A percentile compares a stretch with the other conserved stretches of the same genome.
These are phyloP conservation scores for Rhinichthys osculus DNA, from an alignment of 2,797 vertebrate genomes.

Conservation along the genomic window DNA sequence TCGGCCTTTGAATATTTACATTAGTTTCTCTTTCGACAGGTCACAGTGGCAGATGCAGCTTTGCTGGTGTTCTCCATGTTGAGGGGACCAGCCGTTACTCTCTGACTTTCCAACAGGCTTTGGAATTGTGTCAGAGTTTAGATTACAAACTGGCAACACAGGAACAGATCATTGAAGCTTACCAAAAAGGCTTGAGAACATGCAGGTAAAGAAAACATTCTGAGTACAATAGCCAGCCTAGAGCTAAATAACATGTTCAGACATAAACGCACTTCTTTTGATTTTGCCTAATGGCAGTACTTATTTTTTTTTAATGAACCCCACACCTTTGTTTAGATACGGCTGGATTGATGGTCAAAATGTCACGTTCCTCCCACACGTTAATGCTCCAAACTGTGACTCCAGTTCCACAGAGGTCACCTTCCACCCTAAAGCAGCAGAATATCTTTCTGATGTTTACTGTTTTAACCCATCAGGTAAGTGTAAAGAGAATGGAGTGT, in stretches of 20 bases:
- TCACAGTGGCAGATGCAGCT: constrained; percentile 71
- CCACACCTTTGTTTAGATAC: constrained; percentile 70
- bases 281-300: neutral
- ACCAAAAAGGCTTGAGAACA: constrained; percentile 76
- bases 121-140: constrained; percentile 77
- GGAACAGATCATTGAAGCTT: constrained; percentile 74
- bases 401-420: constrained; percentile 75
- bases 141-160: constrained; percentile 77
- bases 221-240: neutral
- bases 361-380: constrained; percentile 77
- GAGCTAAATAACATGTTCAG: constrained; percentile 31
- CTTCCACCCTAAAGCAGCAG: constrained; percentile 62
- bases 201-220: constrained; percentile 79
- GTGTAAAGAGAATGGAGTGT: constrained; percentile 21
- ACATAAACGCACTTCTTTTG: constrained; percentile 16
- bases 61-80: constrained; percentile 79
- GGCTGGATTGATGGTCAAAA: constrained; percentile 77
- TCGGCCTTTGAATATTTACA: neutral
- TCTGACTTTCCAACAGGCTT: constrained; percentile 74
- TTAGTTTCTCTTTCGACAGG: constrained; percentile 10
- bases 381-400: constrained; percentile 74
- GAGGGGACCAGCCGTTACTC: constrained; percentile 79
- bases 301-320: neutral
- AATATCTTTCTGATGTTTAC: constrained; percentile 76
- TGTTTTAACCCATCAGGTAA: constrained; percentile 82